Base-by-base conservation (phyloP, 2,113 vertebrate species). In the Bubo scandiacus region DNA sequence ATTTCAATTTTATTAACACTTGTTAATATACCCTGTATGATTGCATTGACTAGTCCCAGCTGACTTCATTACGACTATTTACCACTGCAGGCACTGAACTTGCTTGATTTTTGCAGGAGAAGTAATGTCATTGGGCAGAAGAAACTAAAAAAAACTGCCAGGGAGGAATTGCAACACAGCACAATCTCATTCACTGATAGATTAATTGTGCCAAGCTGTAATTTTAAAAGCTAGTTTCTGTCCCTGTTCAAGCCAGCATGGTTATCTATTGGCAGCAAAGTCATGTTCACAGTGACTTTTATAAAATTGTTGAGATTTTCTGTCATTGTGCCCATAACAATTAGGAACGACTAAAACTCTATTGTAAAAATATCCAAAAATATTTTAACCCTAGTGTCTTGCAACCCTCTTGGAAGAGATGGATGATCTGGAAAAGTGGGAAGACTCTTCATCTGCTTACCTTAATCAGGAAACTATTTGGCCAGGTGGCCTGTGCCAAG, bases 391-490 rank as follows among this genome's bases (percentile, higher is more conserved):
- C 8, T 38, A 9, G 11, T 47, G 3, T 42, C 57, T 71, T 72
- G 20, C 6, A 91, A 29, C 3, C 5, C 1, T 90, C 42, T 79
- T 29, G 9, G 61, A 94, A 91, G 30, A 40, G 52, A 40, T 1
- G 0, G 52, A 54, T 72, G 62, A 81, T 54, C 57, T 92, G 42
- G 25, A 77, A 73, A 88, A 90, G 42, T 54, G 83, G 58, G 58
- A 88, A 93, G 20, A 20, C 9, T 94, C 73, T 95, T 81, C 70
- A 82, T 86, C 70, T 91, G 27, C 58, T 88, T 94, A 91, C 88
- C 87, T 95, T 87, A 93, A 80, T 62, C 67, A 90, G 62, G 79
- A 95, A 94, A 92, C 34, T 80, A 79, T 90, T 68, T 68, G 54
- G 25, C 58, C 73, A 68, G 40, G 27, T 40, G 49, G 86, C 45